Conservation (phyloP, 2,888 invertebrate species). For the Cephus nigrinus region DNA sequence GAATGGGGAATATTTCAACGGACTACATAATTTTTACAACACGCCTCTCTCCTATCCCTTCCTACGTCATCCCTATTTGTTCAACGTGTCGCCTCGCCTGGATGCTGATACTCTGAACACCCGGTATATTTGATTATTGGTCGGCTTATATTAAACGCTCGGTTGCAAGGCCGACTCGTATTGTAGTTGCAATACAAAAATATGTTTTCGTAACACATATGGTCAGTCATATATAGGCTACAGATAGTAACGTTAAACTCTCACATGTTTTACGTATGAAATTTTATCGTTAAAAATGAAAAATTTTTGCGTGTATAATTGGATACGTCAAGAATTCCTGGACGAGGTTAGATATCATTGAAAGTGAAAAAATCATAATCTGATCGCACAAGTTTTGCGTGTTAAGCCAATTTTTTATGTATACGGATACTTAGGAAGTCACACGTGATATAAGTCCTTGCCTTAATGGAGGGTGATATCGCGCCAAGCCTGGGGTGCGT, state of each 20-base stretch:
- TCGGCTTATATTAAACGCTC: background rate
- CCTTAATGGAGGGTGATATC: background rate
- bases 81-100: background rate
- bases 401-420: background rate
- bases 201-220: background rate
- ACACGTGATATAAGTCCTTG: background rate
- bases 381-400: background rate
- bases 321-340: background rate
- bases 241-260: background rate
- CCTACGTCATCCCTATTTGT: background rate
- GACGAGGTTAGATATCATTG: background rate
- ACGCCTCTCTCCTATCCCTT: background rate
- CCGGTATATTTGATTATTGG: background rate
- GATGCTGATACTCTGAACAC: background rate
- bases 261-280: background rate
- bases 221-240: background rate
- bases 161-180: background rate
- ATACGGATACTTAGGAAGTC: background rate
- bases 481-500: background rate
- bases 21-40: constrained; percentile 51
- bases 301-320: background rate
- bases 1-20: constrained; percentile 54
- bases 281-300: background rate
- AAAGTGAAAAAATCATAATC: background rate
- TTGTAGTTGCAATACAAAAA: background rate